Percentiles rank a stretch among this genome's conserved stretches.
These are phyloP conservation scores for Ptychadena robeensis DNA, from an alignment of 2,797 vertebrate species.

Conservation along the genomic window DNA sequence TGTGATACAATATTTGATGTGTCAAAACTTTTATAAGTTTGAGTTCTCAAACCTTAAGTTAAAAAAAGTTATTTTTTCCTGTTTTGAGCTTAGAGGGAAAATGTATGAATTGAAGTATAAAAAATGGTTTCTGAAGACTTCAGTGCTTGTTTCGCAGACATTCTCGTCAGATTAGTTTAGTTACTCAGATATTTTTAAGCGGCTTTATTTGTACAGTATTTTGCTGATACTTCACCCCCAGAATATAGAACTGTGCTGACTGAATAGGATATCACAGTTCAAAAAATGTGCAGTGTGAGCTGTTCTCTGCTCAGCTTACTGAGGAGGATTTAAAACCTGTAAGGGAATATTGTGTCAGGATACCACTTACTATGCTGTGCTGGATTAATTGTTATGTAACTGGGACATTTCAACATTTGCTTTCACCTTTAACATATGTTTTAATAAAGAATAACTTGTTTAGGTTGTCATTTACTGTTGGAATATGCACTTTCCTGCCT, in stretches of 20 bases:
- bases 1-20: slow-evolving; percentile 15
- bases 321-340: slow-evolving; percentile 1
- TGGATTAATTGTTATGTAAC: slow-evolving; percentile 11
- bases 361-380: slow-evolving; percentile 26
- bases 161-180: slow-evolving; percentile 31
- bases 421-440: background rate
- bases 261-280: slow-evolving; percentile 12
- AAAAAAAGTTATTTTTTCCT: background rate
- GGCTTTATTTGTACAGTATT: slow-evolving; percentile 19
- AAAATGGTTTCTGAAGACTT: background rate
- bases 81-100: background rate
- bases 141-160: slow-evolving; percentile 35
- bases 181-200: slow-evolving; percentile 38
- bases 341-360: slow-evolving; percentile 13
- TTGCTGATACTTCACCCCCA: slow-evolving; percentile 10
- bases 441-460: background rate
- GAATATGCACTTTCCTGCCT: background rate
- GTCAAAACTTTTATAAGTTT: slow-evolving; percentile 5
- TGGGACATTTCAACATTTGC: slow-evolving; percentile 3
- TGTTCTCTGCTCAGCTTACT: slow-evolving; percentile 18
- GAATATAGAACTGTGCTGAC: slow-evolving; percentile 5
- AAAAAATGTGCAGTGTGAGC: slow-evolving; percentile 13
- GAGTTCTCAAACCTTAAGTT: background rate
- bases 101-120: background rate
- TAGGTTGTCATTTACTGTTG: background rate